Percentiles rank a stretch among this genome's conserved stretches.
These are phyloP conservation scores for Eupeodes corollae DNA, from an alignment of 1,140 invertebrate genomes.

Conservation along the genomic window DNA sequence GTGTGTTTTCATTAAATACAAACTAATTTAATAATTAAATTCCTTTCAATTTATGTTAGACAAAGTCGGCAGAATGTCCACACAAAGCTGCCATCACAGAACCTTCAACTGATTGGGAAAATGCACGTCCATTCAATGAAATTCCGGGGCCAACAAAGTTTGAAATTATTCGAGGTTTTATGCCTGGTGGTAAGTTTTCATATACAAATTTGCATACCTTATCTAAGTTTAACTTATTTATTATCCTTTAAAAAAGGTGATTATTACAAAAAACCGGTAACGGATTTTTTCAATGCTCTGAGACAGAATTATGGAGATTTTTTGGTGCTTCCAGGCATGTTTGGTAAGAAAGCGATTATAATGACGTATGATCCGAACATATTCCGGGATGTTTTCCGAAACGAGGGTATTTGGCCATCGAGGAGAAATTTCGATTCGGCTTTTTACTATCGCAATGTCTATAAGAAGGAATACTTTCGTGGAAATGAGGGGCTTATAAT, in stretches of 20 bases:
- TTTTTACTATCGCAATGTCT: conserved; percentile 13
- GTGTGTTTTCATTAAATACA: too few relatives aligned
- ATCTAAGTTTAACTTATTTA: too few relatives aligned
- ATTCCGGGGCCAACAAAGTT: conserved; percentile 21
- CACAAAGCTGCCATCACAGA: too few relatives aligned
- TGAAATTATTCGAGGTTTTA: conserved; percentile 16
- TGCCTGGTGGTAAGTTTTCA: conserved; percentile 30
- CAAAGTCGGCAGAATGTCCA: too few relatives aligned
- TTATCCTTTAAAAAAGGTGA: too few relatives aligned
- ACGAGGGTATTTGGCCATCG: conserved; percentile 28
- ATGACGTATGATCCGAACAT: conserved; percentile 17
- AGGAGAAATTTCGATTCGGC: conserved; percentile 19
- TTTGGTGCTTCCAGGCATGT: conserved; percentile 19
- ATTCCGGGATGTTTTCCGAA: conserved; percentile 23
- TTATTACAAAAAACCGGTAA: too few relatives aligned
- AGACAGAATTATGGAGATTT: conserved; percentile 19
- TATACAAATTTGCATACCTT: too few relatives aligned
- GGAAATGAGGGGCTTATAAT: background rate
- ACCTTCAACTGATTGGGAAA: conserved; percentile 6
- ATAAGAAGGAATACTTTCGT: too few relatives aligned
- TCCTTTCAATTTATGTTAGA: too few relatives aligned
- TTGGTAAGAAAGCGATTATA: conserved; percentile 21
- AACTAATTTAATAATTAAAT: too few relatives aligned
- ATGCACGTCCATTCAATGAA: conserved; percentile 22
- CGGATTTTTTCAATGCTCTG: conserved; percentile 11